Conservation (phyloP, 2,797 vertebrate species). For the Pteropus rufus region DNA sequence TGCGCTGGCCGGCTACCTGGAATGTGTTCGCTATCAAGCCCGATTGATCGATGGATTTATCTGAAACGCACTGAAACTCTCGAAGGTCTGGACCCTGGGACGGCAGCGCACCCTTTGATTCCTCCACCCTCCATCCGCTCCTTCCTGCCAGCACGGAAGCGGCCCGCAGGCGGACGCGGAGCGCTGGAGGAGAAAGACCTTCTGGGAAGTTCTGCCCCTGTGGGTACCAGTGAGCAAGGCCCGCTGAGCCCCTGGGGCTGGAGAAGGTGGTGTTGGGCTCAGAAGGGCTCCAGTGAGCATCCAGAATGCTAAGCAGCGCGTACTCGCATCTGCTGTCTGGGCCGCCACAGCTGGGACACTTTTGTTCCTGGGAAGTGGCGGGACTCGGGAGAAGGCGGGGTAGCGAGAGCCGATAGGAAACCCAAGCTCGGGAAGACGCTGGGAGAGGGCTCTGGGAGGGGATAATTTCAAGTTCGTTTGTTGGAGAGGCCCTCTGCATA, state of each 20-base stretch:
- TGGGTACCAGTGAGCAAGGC: not conserved
- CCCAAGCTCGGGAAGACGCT: not conserved
- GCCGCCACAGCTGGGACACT: constrained; percentile 62
- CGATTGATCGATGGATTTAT: not conserved
- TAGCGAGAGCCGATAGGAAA: not conserved
- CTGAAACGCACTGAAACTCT: not conserved
- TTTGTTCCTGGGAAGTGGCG: constrained; percentile 34
- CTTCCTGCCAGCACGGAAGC: not conserved
- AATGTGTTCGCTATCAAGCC: not conserved
- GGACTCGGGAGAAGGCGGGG: not conserved
- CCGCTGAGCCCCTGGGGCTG: not conserved
- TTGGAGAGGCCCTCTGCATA: not conserved
- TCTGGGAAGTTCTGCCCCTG: accelerated
- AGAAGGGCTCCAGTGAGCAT: not conserved
- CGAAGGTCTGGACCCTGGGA: not conserved
- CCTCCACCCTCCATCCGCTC: not conserved
- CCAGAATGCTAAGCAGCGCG: not conserved
- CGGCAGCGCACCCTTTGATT: not conserved
- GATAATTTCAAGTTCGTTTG: not conserved
- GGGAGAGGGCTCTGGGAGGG: not conserved
- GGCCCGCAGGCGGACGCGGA: not conserved
- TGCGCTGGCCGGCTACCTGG: not conserved
- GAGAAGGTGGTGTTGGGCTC: not conserved
- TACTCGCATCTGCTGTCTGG: not conserved
- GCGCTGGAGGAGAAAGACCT: not conserved